These are phyloP conservation scores for Melanerpes aurifrons DNA, from an alignment of 2,113 vertebrate species.

Conservation along the genomic window DNA sequence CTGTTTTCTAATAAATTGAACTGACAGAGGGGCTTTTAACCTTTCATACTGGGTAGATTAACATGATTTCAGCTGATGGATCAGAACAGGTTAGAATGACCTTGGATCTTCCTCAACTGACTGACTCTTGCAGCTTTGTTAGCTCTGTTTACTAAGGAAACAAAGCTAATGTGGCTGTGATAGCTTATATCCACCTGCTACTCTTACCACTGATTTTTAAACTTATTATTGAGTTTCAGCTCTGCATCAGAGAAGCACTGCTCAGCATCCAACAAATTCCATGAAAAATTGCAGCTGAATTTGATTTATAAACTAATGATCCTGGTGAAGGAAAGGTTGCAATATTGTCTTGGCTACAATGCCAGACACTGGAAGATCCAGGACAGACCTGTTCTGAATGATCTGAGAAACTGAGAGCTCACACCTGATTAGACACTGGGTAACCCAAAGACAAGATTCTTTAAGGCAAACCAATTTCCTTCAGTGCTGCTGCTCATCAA, in stretches of 20 bases:
- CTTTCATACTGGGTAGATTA: slow-evolving; percentile 58
- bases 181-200: background rate
- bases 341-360: background rate
- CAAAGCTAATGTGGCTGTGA: background rate
- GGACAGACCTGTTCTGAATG: background rate
- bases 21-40: slow-evolving; percentile 72
- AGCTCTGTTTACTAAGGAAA: slow-evolving; percentile 1
- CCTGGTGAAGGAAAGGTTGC: background rate
- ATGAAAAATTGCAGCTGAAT: background rate
- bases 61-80: slow-evolving; percentile 65
- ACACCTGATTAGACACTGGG: background rate
- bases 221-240: background rate
- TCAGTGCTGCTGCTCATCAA: background rate
- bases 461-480: background rate
- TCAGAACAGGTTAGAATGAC: slow-evolving; percentile 58
- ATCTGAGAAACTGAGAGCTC: background rate
- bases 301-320: background rate
- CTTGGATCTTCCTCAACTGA: slow-evolving; percentile 35
- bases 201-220: background rate
- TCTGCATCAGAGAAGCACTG: background rate
- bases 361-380: background rate
- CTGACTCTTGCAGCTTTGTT: background rate
- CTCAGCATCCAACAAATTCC: background rate
- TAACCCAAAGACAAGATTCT: background rate
- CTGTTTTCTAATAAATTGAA: slow-evolving; percentile 43